Percentiles rank a stretch among this genome's conserved stretches.
phyloP scores from a whole-genome alignment of 2,113 vertebrate genomes.

The Chinchilla lanigera region DNA sequence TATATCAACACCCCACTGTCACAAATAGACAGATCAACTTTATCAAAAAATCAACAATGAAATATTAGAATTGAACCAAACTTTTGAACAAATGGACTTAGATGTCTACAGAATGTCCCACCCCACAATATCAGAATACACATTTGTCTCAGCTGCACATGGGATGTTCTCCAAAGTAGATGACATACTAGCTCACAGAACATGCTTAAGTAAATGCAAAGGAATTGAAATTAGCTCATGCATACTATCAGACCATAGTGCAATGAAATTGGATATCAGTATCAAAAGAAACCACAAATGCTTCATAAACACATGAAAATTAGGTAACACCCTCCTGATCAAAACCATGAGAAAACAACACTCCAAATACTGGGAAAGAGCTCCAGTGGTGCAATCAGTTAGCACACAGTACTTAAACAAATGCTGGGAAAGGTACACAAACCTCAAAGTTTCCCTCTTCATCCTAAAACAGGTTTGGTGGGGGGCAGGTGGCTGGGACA shows the following conservation, averaged over 20 bases:
- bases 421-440: not conserved
- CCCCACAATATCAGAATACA: not conserved
- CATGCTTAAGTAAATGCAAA: not conserved
- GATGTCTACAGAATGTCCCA: not conserved
- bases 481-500: not conserved
- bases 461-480: not conserved
- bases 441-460: not conserved
- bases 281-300: not conserved
- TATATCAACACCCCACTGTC: not conserved
- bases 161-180: not conserved
- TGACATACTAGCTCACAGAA: not conserved
- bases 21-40: not conserved
- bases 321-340: not conserved
- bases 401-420: too few species aligned
- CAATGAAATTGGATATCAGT: not conserved
- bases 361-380: not conserved
- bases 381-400: too few species aligned
- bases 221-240: not conserved
- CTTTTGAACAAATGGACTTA: not conserved
- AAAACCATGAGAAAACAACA: accelerated
- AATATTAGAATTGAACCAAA: not conserved
- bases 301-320: not conserved
- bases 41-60: not conserved
- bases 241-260: not conserved
- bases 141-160: not conserved